Percentiles rank a stretch among this genome's conserved stretches.
Conservation (phyloP, 2,888 invertebrate genomes). For the Philhelius pedissequus region DNA sequence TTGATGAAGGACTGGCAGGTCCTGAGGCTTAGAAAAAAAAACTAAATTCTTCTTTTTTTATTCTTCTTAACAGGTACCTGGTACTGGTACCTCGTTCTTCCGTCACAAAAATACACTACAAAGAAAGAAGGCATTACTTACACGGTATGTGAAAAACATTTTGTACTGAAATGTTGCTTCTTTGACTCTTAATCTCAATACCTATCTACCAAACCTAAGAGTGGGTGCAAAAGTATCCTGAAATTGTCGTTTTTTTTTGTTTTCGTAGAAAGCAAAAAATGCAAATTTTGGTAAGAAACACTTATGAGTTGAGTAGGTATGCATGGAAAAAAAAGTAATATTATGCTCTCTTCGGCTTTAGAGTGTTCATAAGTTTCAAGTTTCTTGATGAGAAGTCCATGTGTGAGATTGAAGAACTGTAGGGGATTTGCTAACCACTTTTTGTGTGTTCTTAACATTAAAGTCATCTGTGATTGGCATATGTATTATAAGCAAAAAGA, state of each 20-base stretch:
- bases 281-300: slow-evolving; percentile 49
- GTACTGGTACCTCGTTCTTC: slow-evolving; percentile 7
- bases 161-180: slow-evolving; percentile 12
- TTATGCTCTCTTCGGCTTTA: slow-evolving; percentile 3
- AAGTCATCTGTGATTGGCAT: slow-evolving; percentile 45
- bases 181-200: slow-evolving; percentile 14
- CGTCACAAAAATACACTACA: slow-evolving; percentile 19
- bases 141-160: slow-evolving; percentile 17
- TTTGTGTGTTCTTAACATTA: slow-evolving; percentile 5
- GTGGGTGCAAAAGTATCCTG: slow-evolving; percentile 62
- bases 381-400: slow-evolving; percentile 51
- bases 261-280: slow-evolving; percentile 24
- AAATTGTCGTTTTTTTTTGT: slow-evolving; percentile 30
- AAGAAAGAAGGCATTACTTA: slow-evolving; percentile 12
- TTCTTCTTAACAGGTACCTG: slow-evolving; percentile 62
- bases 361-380: slow-evolving; percentile 61
- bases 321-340: not conserved
- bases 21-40: slow-evolving; percentile 61
- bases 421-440: not conserved
- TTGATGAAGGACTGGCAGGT: slow-evolving; percentile 65
- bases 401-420: slow-evolving; percentile 23
- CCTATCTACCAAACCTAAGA: slow-evolving; percentile 6
- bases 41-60: slow-evolving; percentile 16
- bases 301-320: slow-evolving; percentile 12
- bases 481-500: not conserved